phyloP scores from a whole-genome alignment of 92 coral and sea anemone species.

The Porites evermanni region DNA sequence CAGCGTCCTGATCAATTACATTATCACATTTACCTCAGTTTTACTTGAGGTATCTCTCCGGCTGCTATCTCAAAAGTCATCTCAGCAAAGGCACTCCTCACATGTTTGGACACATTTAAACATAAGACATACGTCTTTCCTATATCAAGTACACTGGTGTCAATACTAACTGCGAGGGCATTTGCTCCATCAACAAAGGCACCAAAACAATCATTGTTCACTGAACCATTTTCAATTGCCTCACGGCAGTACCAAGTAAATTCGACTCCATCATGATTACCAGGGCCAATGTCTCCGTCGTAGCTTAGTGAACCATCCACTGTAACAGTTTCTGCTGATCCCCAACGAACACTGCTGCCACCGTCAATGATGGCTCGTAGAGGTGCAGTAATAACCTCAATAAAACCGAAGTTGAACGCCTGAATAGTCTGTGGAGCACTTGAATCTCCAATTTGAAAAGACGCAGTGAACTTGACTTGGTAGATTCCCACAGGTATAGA shows the following conservation, averaged over 20 bases:
- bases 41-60: slow-evolving; percentile 19
- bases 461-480: slow-evolving; percentile 30
- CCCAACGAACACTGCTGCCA: slow-evolving; percentile 42
- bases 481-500: slow-evolving; percentile 25
- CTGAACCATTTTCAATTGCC: neutral
- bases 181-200: neutral
- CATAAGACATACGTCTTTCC: neutral
- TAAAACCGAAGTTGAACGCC: slow-evolving; percentile 54
- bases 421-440: neutral
- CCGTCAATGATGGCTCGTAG: slow-evolving; percentile 62
- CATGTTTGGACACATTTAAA: slow-evolving; percentile 6
- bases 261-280: slow-evolving; percentile 23
- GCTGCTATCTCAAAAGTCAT: neutral
- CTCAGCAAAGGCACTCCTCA: slow-evolving; percentile 18
- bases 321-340: slow-evolving; percentile 7
- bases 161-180: neutral
- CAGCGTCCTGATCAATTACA: neutral
- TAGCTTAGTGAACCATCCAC: slow-evolving; percentile 57
- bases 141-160: neutral
- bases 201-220: slow-evolving; percentile 15
- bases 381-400: slow-evolving; percentile 35
- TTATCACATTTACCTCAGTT: slow-evolving; percentile 5
- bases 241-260: slow-evolving; percentile 63
- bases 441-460: neutral
- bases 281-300: slow-evolving; percentile 56